These are phyloP conservation scores for Pangasius larnaudii DNA, from an alignment of 2,797 vertebrate species.

Conservation along the genomic window DNA sequence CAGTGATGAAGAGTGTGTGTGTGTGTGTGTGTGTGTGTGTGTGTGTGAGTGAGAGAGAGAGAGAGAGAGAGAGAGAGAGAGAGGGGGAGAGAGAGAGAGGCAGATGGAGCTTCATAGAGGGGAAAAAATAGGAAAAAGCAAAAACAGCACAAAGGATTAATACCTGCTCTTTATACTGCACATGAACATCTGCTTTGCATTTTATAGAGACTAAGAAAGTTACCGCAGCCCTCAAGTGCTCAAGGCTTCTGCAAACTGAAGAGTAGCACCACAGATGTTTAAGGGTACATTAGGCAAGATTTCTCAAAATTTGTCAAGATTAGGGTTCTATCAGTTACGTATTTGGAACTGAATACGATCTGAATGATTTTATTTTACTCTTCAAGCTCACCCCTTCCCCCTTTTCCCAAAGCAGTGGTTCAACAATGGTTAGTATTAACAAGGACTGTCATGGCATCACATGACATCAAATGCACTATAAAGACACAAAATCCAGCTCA, in stretches of 20 bases:
- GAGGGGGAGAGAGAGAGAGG: background rate
- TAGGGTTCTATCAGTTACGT: background rate
- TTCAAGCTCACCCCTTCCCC: background rate
- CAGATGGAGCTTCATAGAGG: background rate
- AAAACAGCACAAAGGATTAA: background rate
- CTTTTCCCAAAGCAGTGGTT: background rate
- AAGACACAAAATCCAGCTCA: background rate
- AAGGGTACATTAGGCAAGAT: background rate
- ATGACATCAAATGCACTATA: background rate
- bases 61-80: background rate
- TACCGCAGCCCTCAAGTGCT: background rate
- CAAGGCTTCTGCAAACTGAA: background rate
- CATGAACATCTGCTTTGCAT: slow-evolving; percentile 26
- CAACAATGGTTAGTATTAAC: background rate
- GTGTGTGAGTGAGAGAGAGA: background rate
- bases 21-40: too few species aligned
- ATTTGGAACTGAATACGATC: background rate
- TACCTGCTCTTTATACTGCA: background rate
- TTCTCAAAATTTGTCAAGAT: background rate
- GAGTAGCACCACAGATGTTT: background rate
- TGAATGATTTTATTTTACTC: background rate
- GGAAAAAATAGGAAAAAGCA: background rate
- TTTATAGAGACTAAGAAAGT: background rate
- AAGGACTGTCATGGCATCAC: background rate
- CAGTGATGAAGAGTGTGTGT: background rate